Evolutionary conservation across 2,113 vertebrate species (phyloP).

Genomic region (Leucoraja erinaceus): DNA sequence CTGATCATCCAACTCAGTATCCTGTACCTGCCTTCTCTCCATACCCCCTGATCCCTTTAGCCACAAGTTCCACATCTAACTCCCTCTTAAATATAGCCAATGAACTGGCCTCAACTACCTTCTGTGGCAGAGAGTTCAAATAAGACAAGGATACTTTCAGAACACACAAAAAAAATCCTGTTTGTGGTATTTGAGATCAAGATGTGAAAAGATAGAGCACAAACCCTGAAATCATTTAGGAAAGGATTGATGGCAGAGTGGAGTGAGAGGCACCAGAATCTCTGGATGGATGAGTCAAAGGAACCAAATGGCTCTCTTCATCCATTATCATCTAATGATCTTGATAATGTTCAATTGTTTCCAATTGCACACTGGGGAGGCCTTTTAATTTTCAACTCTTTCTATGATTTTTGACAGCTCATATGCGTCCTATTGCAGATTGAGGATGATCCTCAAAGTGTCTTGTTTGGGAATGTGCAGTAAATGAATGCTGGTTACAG

Average conservation of each 20-base stretch:
- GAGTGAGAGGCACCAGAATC: not conserved
- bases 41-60: too few relatives aligned
- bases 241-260: not conserved
- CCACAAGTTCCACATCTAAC: too few relatives aligned
- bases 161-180: not conserved
- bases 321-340: conserved; percentile 1
- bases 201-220: not conserved
- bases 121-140: too few relatives aligned
- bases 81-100: too few relatives aligned
- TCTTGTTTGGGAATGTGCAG: not conserved
- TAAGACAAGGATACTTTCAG: not conserved
- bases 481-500: not conserved
- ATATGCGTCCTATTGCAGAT: not conserved
- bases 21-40: too few relatives aligned
- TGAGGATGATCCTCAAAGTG: not conserved
- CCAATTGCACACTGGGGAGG: not conserved
- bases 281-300: not conserved
- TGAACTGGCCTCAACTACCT: too few relatives aligned
- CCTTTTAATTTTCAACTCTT: not conserved
- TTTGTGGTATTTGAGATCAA: not conserved
- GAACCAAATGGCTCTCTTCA: not conserved
- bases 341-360: not conserved
- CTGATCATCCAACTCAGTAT: too few relatives aligned
- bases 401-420: conserved; percentile 4
- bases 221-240: not conserved